Base-by-base conservation (phyloP, 1,140 invertebrate species). In the Polyergus mexicanus region DNA sequence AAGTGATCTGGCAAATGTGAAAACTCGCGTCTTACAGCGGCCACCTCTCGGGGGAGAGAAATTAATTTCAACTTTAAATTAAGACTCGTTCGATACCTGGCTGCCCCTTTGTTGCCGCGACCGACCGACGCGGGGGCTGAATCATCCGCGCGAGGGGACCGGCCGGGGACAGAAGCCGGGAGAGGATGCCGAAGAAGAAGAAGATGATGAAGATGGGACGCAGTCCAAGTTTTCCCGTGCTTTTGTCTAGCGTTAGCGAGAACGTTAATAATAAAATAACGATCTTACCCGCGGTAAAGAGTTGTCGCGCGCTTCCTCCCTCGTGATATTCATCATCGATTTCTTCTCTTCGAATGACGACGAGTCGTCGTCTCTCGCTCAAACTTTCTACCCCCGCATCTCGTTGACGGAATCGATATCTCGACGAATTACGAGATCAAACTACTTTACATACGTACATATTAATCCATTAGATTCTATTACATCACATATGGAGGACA, bases 61-160 rank as follows among this genome's bases (percentile, higher is more conserved):
- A 94, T 94, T 93, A 94, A 94, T 94, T 94, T 94, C 88, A 94
- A 94, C 90, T 94, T 94, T 94, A 94, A 94, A 94, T 94, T 93
- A 93, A 93, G 92, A 94, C 92, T 93, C 91, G 90, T 89, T 91
- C 90, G 91, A 93, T 93, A 94, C 92, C 91, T 92, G 92, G 90
- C 90, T 90, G 84, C 88, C 63, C 91, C 94, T 93, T 94, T 94
- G 92, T 94, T 92, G 91, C 90, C 86, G 89, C 90, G 88, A 92
- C 84, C 90, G 86, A 92, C 84, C 89, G 54, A 74, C 71, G 76
- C 35, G 38, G 28, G 35, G 76, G 65, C 72, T 88, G 83, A 88
- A 89, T 88, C 86, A 91, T 89, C 86, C 75, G 74, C 72, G 74
- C 19, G 63, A 80, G 47, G 38, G 11, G 25, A 41, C 3, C 56